Evolutionary conservation across 2,113 vertebrate species (phyloP), one percentile per base, ranked within the genome.

Genomic region (Callochromis pleurospilus): DNA sequence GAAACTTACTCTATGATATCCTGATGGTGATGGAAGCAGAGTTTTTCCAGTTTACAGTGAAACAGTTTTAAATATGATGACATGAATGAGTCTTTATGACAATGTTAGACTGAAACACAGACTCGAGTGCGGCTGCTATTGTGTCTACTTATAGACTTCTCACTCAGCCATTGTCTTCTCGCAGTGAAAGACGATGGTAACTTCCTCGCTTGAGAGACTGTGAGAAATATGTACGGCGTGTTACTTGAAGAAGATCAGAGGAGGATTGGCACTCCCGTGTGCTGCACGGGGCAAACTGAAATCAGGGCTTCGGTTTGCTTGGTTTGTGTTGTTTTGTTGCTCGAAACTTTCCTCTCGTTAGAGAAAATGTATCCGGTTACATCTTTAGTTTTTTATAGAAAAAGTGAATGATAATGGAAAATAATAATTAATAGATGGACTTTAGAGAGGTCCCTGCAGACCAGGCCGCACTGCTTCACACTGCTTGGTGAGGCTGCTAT

Each of bases 181-280:
- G 1, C 75, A 90, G 65, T 82, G 5, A 9, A 6, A n/a, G 38
- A 82, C 54, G 24, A 1, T 6, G 53, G 40, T 92, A 86, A 90
- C 88, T 90, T 75, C 5, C 83, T 62, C 3, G 0, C 42, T 21
- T 3, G 6, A 53, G 77, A 55, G 5, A 58, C 82, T 56, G 51
- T 86, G 88, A 87, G 86, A 93, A 90, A 88, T 68, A 93, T 86
- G 89, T n/a, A 2, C 36, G 65, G 83, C 80, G 81, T 88, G 80
- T 83, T 9, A 68, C 84, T 53, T 82, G 14, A 24, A 55, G 60
- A 26, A 40, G 53, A 31, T 75, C 73, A 38, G 86, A 85, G 86
- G 79, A 70, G 73, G 89, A 86, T 82, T 73, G 53, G 26, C 87
- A 4, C 81, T 82, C 54, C 33, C 13, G 29, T 17, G 51, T 77